A percentile compares a stretch with the other conserved stretches of the same genome.
phyloP scores from a whole-genome alignment of 2,888 invertebrate species.

The Tubulanus polymorphus region DNA sequence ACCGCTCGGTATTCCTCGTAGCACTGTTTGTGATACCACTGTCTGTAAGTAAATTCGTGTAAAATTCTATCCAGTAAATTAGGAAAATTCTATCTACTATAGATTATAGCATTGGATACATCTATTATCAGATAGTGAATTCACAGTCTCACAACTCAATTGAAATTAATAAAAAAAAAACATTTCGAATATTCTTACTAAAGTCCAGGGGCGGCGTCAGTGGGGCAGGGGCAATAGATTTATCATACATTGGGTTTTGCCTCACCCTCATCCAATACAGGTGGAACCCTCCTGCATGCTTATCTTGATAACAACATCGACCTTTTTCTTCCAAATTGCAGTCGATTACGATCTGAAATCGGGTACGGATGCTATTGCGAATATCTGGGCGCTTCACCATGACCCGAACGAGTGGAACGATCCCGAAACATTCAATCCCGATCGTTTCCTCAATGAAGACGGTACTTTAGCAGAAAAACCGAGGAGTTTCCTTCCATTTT shows the following conservation, averaged over 20 bases:
- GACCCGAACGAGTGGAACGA: constrained; percentile 31
- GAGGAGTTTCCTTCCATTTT: constrained; percentile 35
- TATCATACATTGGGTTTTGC: too few relatives aligned
- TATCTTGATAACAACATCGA: not conserved
- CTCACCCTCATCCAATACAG: too few relatives aligned
- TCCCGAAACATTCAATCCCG: constrained; percentile 29
- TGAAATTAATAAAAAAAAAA: too few relatives aligned
- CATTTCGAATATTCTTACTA: too few relatives aligned
- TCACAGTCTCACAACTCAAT: too few relatives aligned
- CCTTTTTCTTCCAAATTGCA: constrained; percentile 6
- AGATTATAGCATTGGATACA: too few relatives aligned
- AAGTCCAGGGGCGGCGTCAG: too few relatives aligned
- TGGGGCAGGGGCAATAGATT: too few relatives aligned
- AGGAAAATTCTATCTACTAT: too few relatives aligned
- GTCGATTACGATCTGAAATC: constrained; percentile 29
- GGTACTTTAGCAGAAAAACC: constrained; percentile 29
- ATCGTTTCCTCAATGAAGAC: constrained; percentile 30
- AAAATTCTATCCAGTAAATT: not conserved
- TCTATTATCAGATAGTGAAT: too few relatives aligned
- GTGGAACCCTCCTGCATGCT: too few relatives aligned
- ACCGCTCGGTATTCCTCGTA: constrained; percentile 25
- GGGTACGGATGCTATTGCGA: constrained; percentile 27
- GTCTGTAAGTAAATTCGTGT: constrained; percentile 20
- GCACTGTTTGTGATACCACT: constrained; percentile 24
- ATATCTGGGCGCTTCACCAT: constrained; percentile 29